These are phyloP conservation scores for Heliconius nattereri DNA, from an alignment of 1,140 invertebrate species.

Conservation along the genomic window DNA sequence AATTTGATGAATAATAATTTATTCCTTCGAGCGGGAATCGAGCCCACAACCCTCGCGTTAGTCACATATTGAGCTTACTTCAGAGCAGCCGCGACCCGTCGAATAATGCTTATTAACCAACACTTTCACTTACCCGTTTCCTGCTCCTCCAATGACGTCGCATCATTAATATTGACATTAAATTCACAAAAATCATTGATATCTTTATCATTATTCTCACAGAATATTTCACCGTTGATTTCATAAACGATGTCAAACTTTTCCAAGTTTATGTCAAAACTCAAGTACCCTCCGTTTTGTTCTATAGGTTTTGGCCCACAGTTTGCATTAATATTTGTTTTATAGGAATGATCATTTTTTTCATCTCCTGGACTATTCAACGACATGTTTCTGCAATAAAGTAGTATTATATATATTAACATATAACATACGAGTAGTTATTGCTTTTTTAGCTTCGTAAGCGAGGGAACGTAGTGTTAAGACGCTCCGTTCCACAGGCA, in stretches of 20 bases:
- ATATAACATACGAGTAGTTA: no score
- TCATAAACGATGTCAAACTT: background rate
- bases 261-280: background rate
- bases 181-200: background rate
- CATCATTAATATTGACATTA: background rate
- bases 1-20: no score
- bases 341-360: background rate
- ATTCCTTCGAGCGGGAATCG: no score
- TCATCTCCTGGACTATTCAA: background rate
- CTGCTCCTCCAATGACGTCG: background rate
- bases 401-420: background rate
- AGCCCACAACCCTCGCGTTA: no score
- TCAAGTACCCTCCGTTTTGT: background rate
- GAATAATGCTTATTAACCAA: background rate
- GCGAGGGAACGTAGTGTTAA: background rate
- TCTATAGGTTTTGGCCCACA: background rate
- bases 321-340: background rate
- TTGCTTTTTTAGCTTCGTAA: no score
- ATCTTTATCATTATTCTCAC: background rate
- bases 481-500: no score
- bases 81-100: no score
- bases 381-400: background rate
- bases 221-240: slow-evolving; percentile 1
- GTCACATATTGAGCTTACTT: no score
- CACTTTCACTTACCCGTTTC: background rate